These are phyloP conservation scores for Syngnathoides biaculeatus DNA, from an alignment of 2,113 vertebrate genomes.

Conservation along the genomic window DNA sequence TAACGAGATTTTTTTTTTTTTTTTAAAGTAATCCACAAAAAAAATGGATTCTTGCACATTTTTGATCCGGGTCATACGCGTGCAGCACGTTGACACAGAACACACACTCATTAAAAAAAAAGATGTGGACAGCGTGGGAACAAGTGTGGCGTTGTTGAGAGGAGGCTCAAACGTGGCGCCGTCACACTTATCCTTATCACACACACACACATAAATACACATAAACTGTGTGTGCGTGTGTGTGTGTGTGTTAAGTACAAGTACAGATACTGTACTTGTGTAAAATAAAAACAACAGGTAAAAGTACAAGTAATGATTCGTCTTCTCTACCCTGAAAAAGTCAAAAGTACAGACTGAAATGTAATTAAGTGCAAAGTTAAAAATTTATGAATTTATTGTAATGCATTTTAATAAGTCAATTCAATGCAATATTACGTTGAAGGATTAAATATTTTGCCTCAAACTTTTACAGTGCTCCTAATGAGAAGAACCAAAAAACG, in stretches of 20 bases:
- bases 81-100: slow-evolving; percentile 7
- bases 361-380: too few species aligned
- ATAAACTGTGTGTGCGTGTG: slow-evolving; percentile 1
- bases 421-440: too few species aligned
- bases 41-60: not conserved
- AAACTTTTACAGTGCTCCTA: too few species aligned
- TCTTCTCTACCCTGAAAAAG: too few species aligned
- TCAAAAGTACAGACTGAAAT: too few species aligned
- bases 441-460: too few species aligned
- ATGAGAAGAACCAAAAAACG: too few species aligned
- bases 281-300: not conserved
- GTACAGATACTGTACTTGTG: not conserved
- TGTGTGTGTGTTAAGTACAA: slow-evolving; percentile 20
- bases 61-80: not conserved
- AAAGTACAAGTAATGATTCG: too few species aligned
- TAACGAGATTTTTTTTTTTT: too few species aligned
- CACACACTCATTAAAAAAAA: slow-evolving; percentile 44
- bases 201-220: too few species aligned
- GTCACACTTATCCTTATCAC: slow-evolving; percentile 57
- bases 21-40: not conserved
- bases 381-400: too few species aligned
- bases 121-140: slow-evolving; percentile 53
- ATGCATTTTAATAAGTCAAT: too few species aligned
- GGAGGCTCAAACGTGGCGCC: slow-evolving; percentile 64
- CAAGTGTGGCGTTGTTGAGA: slow-evolving; percentile 44